Percentiles rank a stretch among this genome's conserved stretches.
Evolutionary conservation across 2,888 invertebrate species (phyloP).

Genomic region (Andrena dorsata): DNA sequence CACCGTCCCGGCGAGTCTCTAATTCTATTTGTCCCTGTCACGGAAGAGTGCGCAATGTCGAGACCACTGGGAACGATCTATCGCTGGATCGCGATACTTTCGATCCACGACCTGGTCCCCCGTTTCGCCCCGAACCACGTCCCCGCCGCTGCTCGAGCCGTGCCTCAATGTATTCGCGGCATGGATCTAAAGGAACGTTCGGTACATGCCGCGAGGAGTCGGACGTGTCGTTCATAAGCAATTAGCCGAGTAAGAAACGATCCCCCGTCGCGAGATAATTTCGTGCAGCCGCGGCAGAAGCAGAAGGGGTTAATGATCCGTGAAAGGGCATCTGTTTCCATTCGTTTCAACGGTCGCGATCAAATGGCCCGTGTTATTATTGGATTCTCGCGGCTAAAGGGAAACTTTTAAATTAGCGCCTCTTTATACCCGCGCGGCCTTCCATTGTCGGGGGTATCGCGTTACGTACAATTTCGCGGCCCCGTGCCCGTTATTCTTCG

Average conservation of each 20-base stretch:
- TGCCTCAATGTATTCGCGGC: neutral
- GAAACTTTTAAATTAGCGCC: conserved; percentile 45
- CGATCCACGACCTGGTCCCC: neutral
- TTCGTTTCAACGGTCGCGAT: conserved; percentile 33
- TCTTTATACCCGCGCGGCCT: conserved; percentile 15
- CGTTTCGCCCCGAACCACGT: neutral
- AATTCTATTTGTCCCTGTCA: neutral
- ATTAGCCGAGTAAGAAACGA: conserved; percentile 32
- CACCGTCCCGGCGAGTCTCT: neutral
- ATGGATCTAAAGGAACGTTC: neutral
- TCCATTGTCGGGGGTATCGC: conserved; percentile 16
- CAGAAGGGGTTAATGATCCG: conserved; percentile 40
- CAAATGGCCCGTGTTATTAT: conserved; percentile 50
- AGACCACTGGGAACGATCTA: neutral
- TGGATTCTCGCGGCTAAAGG: neutral
- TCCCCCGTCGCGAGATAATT: conserved; percentile 29
- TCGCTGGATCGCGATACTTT: neutral
- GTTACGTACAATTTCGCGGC: conserved; percentile 43
- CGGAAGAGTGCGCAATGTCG: neutral
- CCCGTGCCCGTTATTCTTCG: conserved; percentile 33
- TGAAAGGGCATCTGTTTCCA: conserved; percentile 46
- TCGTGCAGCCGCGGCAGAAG: conserved; percentile 1
- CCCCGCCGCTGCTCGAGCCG: neutral
- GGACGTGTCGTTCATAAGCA: conserved; percentile 13
- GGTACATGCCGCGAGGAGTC: conserved; percentile 7